Base-by-base conservation (phyloP, 1,140 invertebrate genomes). In the Goniozus legneri region DNA sequence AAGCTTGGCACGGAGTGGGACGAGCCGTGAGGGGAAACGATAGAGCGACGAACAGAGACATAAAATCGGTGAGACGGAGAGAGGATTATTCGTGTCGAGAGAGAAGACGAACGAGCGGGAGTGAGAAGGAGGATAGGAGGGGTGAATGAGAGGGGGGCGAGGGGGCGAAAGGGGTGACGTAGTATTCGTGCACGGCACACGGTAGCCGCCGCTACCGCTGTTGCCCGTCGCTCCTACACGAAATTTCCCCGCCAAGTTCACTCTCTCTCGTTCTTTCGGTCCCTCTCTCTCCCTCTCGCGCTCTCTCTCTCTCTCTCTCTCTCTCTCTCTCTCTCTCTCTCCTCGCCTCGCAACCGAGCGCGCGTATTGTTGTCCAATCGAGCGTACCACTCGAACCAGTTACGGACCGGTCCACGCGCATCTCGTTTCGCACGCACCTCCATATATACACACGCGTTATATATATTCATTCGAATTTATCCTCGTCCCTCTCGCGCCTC, bases 281-380 rank as follows among this genome's bases (percentile, higher is more conserved):
- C n/a, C n/a, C n/a, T n/a, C n/a, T n/a, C n/a, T n/a, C n/a, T n/a
- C n/a, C n/a, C n/a, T n/a, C n/a, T n/a, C n/a, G n/a, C n/a, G n/a
- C n/a, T n/a, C n/a, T n/a, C n/a, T n/a, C n/a, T n/a, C n/a, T n/a
- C n/a, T n/a, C n/a, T n/a, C n/a, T n/a, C n/a, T n/a, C n/a, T n/a
- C n/a, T n/a, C n/a, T n/a, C n/a, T n/a, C n/a, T n/a, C n/a, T n/a
- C n/a, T n/a, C n/a, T n/a, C n/a, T n/a, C n/a, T n/a, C n/a, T n/a
- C n/a, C n/a, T n/a, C n/a, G n/a, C n/a, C n/a, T n/a, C n/a, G n/a
- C n/a, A n/a, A n/a, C n/a, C n/a, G n/a, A n/a, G n/a, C n/a, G n/a
- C 45, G 38, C 15, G 39, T 35, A 39, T 63, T 56, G 62, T 68
- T 64, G 57, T 56, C 55, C 50, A 66, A 62, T 65, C 66, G 64